Conservation (phyloP, 2,888 invertebrate species). For the Tipula lateralis region DNA sequence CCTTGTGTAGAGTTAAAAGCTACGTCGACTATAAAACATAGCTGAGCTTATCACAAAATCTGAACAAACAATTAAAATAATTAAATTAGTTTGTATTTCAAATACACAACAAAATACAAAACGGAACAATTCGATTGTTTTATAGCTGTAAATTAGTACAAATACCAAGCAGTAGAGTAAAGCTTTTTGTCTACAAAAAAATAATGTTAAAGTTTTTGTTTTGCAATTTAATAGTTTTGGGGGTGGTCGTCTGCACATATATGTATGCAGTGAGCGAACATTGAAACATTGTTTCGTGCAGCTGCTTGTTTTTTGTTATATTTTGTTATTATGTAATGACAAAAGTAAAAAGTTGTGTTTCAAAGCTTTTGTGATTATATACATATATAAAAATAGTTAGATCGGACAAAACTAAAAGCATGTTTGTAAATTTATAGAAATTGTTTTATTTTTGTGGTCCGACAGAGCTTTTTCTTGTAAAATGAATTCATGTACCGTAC, state of each 20-base stretch:
- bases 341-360: neutral
- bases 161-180: neutral
- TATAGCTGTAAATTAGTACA: neutral
- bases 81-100: neutral
- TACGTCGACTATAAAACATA: neutral
- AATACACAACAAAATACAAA: neutral
- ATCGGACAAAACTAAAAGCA: too few species aligned
- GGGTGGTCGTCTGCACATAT: neutral
- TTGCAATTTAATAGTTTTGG: neutral
- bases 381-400: too few species aligned
- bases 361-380: neutral
- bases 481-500: too few species aligned
- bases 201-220: neutral
- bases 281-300: neutral
- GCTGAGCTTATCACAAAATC: neutral
- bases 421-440: too few species aligned
- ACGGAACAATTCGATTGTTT: neutral
- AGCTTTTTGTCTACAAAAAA: neutral
- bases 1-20: neutral
- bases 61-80: neutral
- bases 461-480: too few species aligned
- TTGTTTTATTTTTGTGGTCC: too few species aligned
- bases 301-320: neutral
- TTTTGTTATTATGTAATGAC: neutral
- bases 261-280: neutral